Conservation (phyloP, 2,113 vertebrate genomes). For the Corapipo altera region DNA sequence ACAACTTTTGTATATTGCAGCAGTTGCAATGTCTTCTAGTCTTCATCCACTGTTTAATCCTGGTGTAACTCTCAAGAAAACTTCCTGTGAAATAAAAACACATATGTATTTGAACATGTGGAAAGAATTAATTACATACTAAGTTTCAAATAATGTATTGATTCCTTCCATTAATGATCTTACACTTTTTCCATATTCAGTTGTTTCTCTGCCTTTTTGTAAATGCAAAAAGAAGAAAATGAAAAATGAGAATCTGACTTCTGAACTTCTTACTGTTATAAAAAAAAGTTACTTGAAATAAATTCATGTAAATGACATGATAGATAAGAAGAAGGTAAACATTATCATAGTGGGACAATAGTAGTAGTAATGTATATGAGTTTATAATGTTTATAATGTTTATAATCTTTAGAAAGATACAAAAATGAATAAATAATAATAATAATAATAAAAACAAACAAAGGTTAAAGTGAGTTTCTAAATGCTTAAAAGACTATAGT, state of each 20-base stretch:
- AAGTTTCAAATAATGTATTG: not conserved
- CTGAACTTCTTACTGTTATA: not conserved
- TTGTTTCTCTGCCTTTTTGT: not conserved
- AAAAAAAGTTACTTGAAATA: not conserved
- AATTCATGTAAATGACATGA: not conserved
- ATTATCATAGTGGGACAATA: not conserved
- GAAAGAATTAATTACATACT: not conserved
- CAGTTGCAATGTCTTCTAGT: not conserved
- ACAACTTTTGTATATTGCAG: not conserved
- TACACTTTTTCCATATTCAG: not conserved
- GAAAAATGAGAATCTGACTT: not conserved
- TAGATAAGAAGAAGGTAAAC: not conserved
- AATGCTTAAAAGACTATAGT: not conserved
- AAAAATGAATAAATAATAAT: conserved; percentile 1
- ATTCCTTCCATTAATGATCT: not conserved
- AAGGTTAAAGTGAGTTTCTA: conserved; percentile 9
- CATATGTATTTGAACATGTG: not conserved
- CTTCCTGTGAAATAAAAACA: not conserved
- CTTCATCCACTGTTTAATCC: not conserved
- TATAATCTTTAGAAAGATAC: conserved; percentile 31
- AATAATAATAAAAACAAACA: not conserved
- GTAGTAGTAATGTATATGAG: not conserved
- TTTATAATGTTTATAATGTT: not conserved
- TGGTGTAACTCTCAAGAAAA: not conserved
- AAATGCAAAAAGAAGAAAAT: not conserved